Conservation (phyloP, 37 sponge, comb jelly and placozoan species). For the Mnemiopsis leidyi region DNA sequence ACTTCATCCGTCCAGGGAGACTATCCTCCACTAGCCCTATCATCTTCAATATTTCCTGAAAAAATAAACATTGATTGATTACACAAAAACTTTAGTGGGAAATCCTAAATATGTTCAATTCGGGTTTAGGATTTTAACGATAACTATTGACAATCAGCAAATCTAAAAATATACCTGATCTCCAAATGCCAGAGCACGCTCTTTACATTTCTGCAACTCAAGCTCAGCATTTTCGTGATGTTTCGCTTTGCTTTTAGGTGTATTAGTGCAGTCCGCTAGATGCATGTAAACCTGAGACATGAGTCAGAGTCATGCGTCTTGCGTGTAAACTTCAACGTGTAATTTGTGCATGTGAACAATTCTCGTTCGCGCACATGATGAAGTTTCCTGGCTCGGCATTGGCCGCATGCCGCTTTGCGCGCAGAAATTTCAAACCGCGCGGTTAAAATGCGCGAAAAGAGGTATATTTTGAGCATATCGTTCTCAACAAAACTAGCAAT, state of each 20-base stretch:
- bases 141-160: no score
- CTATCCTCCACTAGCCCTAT: background rate
- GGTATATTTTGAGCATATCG: background rate
- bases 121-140: no score
- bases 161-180: background rate
- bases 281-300: constrained; percentile 38
- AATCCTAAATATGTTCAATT: no score
- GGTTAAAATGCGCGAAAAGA: constrained; percentile 29
- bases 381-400: no score
- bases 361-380: background rate
- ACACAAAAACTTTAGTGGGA: background rate
- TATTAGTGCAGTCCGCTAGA: constrained; percentile 3
- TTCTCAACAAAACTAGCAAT: background rate
- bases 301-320: no score
- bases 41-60: background rate
- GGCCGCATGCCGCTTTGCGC: background rate
- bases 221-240: constrained; percentile 18
- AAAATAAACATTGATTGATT: background rate
- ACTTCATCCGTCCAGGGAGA: constrained; percentile 11
- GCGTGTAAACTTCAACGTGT: background rate
- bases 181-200: background rate
- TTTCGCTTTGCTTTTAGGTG: constrained; percentile 19
- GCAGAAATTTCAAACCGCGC: no score
- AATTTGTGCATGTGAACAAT: background rate
- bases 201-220: background rate